These are phyloP conservation scores for Telmatherina bonti DNA, from an alignment of 2,797 vertebrate species.

Conservation along the genomic window DNA sequence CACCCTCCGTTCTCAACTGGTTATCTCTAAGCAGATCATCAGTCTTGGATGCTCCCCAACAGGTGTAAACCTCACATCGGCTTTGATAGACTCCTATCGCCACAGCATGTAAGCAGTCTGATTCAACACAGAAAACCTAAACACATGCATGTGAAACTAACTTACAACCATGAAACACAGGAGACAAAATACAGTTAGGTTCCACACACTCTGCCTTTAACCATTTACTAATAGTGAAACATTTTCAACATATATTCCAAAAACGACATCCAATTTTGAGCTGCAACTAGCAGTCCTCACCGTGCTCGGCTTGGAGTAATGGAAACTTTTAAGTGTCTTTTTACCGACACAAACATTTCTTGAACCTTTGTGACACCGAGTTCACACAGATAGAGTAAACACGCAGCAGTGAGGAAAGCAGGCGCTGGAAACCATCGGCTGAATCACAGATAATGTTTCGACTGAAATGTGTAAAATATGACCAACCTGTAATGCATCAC, in stretches of 20 bases:
- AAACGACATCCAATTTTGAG: slow-evolving; percentile 7
- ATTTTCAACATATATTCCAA: not conserved
- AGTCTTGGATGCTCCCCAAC: slow-evolving; percentile 49
- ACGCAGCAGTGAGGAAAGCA: slow-evolving; percentile 4
- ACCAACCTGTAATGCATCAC: no score
- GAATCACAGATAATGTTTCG: not conserved
- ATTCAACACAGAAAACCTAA: slow-evolving; percentile 6
- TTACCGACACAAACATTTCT: slow-evolving; percentile 4
- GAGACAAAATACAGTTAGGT: not conserved
- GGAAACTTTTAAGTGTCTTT: slow-evolving; percentile 2
- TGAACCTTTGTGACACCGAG: not conserved
- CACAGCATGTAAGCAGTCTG: slow-evolving; percentile 13
- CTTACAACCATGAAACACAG: not conserved
- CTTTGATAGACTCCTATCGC: slow-evolving; percentile 58
- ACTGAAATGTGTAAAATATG: not conserved
- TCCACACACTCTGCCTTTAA: not conserved
- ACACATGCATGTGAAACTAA: slow-evolving; percentile 8
- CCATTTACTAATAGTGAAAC: slow-evolving; percentile 9
- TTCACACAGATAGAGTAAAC: slow-evolving; percentile 16
- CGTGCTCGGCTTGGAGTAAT: not conserved
- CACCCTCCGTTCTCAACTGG: slow-evolving; percentile 45
- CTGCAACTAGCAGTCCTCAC: not conserved
- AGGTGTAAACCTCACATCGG: slow-evolving; percentile 51
- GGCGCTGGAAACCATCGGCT: not conserved
- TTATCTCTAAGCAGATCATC: slow-evolving; percentile 61